phyloP scores from a whole-genome alignment of 2,113 vertebrate genomes.

The Spilogale gracilis region DNA sequence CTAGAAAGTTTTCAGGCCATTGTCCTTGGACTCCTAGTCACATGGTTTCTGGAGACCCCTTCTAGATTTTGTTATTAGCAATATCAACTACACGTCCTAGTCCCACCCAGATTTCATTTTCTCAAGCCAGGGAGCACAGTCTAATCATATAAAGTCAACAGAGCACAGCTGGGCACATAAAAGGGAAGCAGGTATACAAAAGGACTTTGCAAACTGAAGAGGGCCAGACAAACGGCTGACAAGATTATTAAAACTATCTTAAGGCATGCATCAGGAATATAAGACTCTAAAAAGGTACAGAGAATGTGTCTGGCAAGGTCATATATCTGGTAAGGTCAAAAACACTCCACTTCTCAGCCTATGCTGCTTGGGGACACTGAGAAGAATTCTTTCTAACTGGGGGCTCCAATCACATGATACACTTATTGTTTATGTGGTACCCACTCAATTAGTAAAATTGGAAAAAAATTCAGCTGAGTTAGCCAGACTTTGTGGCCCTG shows the following conservation, averaged over 20 bases:
- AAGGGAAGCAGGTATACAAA: neutral
- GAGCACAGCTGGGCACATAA: neutral
- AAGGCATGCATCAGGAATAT: neutral
- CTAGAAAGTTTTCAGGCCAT: neutral
- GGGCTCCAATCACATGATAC: neutral
- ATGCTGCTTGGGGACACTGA: neutral
- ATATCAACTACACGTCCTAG: neutral
- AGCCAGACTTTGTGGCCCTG: constrained; percentile 25
- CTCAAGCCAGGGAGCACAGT: neutral
- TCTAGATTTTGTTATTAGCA: neutral
- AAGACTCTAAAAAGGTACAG: neutral
- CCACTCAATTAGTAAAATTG: neutral
- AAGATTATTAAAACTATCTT: constrained; percentile 38
- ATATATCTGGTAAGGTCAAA: constrained; percentile 12
- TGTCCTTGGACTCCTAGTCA: neutral
- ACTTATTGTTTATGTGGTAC: neutral
- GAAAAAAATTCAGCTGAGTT: constrained; percentile 17
- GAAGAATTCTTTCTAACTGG: neutral
- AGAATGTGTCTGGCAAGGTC: neutral
- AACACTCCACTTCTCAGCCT: neutral
- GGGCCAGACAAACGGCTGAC: neutral
- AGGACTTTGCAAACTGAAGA: constrained; percentile 53
- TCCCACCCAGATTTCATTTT: neutral
- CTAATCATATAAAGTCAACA: neutral
- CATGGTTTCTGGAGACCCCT: neutral